Evolutionary conservation across 2,797 vertebrate genomes (phyloP), one percentile per base, ranked within the genome.

Genomic region (Stomatorhinus walkeri): DNA sequence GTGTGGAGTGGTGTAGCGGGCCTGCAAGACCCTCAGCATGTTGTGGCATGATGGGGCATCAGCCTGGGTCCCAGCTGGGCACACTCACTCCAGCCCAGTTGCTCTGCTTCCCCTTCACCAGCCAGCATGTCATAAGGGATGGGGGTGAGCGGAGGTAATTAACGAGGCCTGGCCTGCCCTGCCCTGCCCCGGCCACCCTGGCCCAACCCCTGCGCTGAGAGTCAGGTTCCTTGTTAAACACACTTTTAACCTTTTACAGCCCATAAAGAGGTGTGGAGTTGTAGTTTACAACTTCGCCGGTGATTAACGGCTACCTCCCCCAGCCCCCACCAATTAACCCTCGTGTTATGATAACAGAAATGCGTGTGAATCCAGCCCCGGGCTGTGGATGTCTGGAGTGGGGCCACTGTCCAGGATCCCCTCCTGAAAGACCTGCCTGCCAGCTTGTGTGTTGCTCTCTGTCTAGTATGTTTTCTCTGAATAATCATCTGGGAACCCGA

Each of bases 211-310:
- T 22, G 14, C 16, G 1, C 1, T 43, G 36, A 85, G 88, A 85
- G 46, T 85, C 81, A 24, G 22, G 40, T 87, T 88, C 46, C 87
- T 61, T 83, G 84, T 81, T 87, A 79, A 88, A 90, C 64, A 61
- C 36, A 87, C 87, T 88, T 87, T 88, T 88, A 51, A 88, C 88
- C 88, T 87, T 84, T 83, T 81, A 52, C 89, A 87, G 84, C 88
- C n/a, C 64, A 76, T 87, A 87, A 89, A 89, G 6, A 22, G 51
- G 64, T 32, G 43, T 64, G 89, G 85, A 61, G 72, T 49, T 81
- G 32, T 36, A 51, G 85, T 61, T 87, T 89, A 83, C 22, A 72
- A 49, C 22, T 72, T 48, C 22, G 8, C 36, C 22, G 52, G 89
- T 61, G 72, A 87, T 81, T 87, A 81, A 87, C 68, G 12, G 85